Percentiles rank a stretch among this genome's conserved stretches.
phyloP scores from a whole-genome alignment of 2,797 vertebrate genomes.

The Bovichtus variegatus region DNA sequence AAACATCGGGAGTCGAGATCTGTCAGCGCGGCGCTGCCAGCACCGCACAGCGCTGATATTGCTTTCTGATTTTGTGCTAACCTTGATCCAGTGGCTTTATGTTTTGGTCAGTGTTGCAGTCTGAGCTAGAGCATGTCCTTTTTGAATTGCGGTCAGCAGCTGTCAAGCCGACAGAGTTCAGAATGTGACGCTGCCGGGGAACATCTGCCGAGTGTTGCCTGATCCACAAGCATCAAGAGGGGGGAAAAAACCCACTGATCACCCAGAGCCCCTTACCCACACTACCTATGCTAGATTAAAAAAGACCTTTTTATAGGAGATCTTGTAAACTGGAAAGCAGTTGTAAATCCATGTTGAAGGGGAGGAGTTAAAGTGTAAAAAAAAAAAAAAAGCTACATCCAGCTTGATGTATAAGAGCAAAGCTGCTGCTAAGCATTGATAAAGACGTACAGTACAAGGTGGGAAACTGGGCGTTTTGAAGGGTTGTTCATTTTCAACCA shows the following conservation, averaged over 20 bases:
- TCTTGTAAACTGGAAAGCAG: slow-evolving; percentile 52
- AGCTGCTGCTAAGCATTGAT: slow-evolving; percentile 42
- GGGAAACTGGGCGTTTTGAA: slow-evolving; percentile 33
- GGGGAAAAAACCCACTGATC: slow-evolving; percentile 14
- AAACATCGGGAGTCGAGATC: slow-evolving; percentile 39
- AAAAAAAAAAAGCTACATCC: slow-evolving; percentile 45
- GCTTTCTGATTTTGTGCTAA: slow-evolving; percentile 64
- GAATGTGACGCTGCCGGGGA: slow-evolving; percentile 64
- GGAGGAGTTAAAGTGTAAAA: slow-evolving; percentile 32
- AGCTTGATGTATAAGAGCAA: slow-evolving; percentile 29
- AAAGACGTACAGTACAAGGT: slow-evolving; percentile 32
- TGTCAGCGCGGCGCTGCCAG: slow-evolving; percentile 36
- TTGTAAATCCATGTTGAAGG: slow-evolving; percentile 55
- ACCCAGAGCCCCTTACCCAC: slow-evolving; percentile 55
- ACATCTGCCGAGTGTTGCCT: slow-evolving; percentile 77
- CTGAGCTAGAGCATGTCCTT: slow-evolving; percentile 79
- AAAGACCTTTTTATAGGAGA: slow-evolving; percentile 57
- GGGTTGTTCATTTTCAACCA: slow-evolving; percentile 40
- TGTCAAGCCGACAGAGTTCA: slow-evolving; percentile 74
- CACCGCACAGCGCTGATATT: slow-evolving; percentile 36
- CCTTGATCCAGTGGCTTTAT: slow-evolving; percentile 74
- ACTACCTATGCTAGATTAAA: slow-evolving; percentile 50
- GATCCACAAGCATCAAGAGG: slow-evolving; percentile 45
- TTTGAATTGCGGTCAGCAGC: slow-evolving; percentile 84
- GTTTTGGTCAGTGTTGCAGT: slow-evolving; percentile 72